Evolutionary conservation across 2,888 invertebrate genomes (phyloP).

Genomic region (Galerucella pusilla): DNA sequence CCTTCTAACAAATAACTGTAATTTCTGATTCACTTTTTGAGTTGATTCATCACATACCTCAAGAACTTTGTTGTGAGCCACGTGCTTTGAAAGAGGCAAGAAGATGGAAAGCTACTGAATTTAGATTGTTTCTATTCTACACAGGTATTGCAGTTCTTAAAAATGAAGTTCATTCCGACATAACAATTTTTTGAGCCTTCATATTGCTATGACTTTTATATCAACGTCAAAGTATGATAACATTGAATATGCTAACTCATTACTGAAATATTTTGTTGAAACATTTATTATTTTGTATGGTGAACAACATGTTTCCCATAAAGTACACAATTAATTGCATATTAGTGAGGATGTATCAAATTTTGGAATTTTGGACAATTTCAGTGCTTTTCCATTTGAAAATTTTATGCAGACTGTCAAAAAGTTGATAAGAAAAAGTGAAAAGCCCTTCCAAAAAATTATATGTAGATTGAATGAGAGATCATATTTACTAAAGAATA

Average conservation of each 20-base stretch:
- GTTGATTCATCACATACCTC: conserved; percentile 15
- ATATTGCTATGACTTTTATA: conserved; percentile 27
- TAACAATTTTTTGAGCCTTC: conserved; percentile 27
- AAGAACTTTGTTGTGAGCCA: conserved; percentile 27
- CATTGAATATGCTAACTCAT: conserved; percentile 19
- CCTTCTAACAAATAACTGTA: conserved; percentile 21
- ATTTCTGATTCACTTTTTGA: conserved; percentile 14
- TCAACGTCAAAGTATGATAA: conserved; percentile 16
- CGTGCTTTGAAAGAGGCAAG: conserved; percentile 10
- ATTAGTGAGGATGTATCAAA: conserved; percentile 23
- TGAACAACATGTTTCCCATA: conserved; percentile 33
- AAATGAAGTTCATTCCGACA: conserved; percentile 15
- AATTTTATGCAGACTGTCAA: conserved; percentile 29
- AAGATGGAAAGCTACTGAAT: conserved; percentile 30
- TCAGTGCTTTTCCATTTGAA: conserved; percentile 32
- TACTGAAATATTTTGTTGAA: conserved; percentile 31
- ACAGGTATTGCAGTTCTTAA: conserved; percentile 31
- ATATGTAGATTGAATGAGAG: conserved; percentile 21
- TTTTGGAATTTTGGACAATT: conserved; percentile 26
- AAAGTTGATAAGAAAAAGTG: conserved; percentile 22
- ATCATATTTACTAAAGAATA: neutral
- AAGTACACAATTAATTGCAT: conserved; percentile 29
- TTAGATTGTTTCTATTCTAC: conserved; percentile 28
- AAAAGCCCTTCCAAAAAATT: conserved; percentile 17
- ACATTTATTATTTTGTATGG: conserved; percentile 26